These are phyloP conservation scores for Choreutis nemorana DNA, from an alignment of 2,888 invertebrate genomes.

Conservation along the genomic window DNA sequence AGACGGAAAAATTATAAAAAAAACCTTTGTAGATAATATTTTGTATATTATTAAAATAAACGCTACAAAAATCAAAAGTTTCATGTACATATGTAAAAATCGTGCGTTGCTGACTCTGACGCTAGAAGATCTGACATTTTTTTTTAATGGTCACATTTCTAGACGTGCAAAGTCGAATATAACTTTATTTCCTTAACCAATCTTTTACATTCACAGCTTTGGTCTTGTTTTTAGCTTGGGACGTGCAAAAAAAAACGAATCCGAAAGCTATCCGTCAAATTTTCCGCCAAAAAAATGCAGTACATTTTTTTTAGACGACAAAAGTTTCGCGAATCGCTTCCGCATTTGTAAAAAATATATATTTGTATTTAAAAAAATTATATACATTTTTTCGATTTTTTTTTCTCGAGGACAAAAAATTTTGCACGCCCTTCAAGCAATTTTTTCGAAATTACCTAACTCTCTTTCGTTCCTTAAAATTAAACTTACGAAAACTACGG, in stretches of 20 bases:
- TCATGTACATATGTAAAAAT: slow-evolving; percentile 7
- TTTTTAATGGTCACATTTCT: neutral
- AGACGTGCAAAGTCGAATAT: neutral
- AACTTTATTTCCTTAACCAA: neutral
- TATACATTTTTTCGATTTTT: neutral
- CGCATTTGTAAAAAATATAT: slow-evolving; percentile 6
- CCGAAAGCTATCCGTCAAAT: neutral
- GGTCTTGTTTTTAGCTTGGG: slow-evolving; percentile 15
- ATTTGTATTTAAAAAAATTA: slow-evolving; percentile 8
- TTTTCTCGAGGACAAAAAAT: slow-evolving; percentile 12
- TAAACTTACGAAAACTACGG: slow-evolving; percentile 23
- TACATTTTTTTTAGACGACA: neutral
- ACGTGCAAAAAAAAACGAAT: neutral
- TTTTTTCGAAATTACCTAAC: slow-evolving; percentile 21
- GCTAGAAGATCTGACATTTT: slow-evolving; percentile 7
- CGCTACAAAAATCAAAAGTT: slow-evolving; percentile 1
- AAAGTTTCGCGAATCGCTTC: slow-evolving; percentile 1
- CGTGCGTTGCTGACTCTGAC: slow-evolving; percentile 4
- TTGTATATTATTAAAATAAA: slow-evolving; percentile 3
- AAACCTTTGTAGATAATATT: neutral
- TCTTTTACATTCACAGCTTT: neutral
- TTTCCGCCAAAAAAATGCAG: no score
- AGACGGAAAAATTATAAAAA: slow-evolving; percentile 6
- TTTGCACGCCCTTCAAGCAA: slow-evolving; percentile 30
- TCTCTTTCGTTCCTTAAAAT: slow-evolving; percentile 23